A percentile compares a stretch with the other conserved stretches of the same genome.
Conservation (phyloP, 2,113 vertebrate genomes). For the Elgaria multicarinata region DNA sequence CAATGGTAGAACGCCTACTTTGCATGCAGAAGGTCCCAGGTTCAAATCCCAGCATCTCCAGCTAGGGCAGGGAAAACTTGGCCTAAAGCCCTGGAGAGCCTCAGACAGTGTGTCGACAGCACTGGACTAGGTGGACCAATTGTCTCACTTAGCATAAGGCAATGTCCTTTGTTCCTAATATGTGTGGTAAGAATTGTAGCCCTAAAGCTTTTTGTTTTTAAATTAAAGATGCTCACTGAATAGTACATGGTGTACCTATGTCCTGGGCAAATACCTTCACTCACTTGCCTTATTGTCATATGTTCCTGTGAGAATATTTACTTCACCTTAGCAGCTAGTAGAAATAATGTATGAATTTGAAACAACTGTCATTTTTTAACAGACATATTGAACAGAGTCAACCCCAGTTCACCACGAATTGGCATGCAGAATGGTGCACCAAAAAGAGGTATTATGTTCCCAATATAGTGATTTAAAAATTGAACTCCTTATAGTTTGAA, state of each 20-base stretch:
- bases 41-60: not conserved
- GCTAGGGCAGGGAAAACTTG: too few relatives aligned
- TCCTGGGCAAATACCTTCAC: not conserved
- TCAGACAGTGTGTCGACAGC: too few relatives aligned
- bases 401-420: slow-evolving; percentile 75
- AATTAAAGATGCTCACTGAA: not conserved
- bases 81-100: too few relatives aligned
- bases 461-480: slow-evolving; percentile 66
- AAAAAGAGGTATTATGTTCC: slow-evolving; percentile 80
- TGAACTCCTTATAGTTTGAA: slow-evolving; percentile 34
- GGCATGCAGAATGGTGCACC: slow-evolving; percentile 82
- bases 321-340: slow-evolving; percentile 35
- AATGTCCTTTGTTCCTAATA: not conserved
- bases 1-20: too few relatives aligned
- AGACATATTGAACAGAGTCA: slow-evolving; percentile 84
- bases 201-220: not conserved
- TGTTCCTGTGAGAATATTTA: slow-evolving; percentile 51
- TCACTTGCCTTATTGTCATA: slow-evolving; percentile 25
- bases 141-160: too few relatives aligned
- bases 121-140: too few relatives aligned
- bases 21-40: too few relatives aligned
- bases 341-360: slow-evolving; percentile 60
- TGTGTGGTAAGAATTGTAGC: not conserved
- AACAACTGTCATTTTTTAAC: slow-evolving; percentile 72
- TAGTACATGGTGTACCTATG: not conserved